phyloP scores from a whole-genome alignment of 2,797 vertebrate species.

The Myotis planiceps region DNA sequence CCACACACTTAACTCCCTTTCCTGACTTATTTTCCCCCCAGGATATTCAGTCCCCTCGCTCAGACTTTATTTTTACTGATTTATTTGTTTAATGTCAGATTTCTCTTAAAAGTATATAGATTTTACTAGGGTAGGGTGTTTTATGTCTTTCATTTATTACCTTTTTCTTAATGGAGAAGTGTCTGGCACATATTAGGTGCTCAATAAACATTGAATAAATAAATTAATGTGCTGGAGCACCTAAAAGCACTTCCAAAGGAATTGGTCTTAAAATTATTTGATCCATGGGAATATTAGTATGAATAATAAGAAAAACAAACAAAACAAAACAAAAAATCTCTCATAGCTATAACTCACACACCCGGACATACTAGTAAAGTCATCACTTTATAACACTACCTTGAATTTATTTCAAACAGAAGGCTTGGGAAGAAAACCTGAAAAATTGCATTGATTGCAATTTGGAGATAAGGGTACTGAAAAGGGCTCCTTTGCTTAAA shows the following conservation, averaged over 20 bases:
- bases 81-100: background rate
- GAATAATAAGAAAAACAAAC: background rate
- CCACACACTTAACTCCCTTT: background rate
- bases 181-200: background rate
- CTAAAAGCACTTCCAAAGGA: background rate
- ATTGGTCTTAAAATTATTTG: background rate
- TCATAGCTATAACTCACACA: background rate
- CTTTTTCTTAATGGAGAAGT: background rate
- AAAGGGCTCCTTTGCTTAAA: background rate
- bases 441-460: constrained; percentile 24
- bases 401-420: background rate
- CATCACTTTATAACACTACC: background rate
- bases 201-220: background rate
- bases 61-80: background rate
- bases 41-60: background rate
- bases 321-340: background rate
- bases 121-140: background rate
- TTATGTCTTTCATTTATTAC: background rate
- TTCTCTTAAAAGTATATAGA: background rate
- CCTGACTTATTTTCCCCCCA: background rate
- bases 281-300: background rate
- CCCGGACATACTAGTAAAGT: background rate
- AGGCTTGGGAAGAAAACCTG: background rate
- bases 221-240: background rate
- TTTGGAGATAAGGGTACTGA: background rate